Percentiles rank a stretch among this genome's conserved stretches.
These are phyloP conservation scores for Ginglymostoma cirratum DNA, from an alignment of 2,113 vertebrate species.

Conservation along the genomic window DNA sequence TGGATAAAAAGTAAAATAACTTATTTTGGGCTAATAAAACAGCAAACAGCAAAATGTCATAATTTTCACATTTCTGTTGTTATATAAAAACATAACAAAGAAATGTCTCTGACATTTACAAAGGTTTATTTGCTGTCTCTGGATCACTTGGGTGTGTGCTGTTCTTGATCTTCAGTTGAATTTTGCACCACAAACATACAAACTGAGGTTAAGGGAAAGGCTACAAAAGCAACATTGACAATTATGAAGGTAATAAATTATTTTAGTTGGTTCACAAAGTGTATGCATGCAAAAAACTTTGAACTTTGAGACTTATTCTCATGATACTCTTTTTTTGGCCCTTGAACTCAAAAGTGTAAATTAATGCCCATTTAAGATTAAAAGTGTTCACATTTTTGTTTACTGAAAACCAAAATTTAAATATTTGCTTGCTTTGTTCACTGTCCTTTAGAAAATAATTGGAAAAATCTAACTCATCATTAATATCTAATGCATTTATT, in stretches of 20 bases:
- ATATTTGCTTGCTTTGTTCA: not conserved
- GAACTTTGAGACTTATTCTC: not conserved
- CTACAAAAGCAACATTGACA: not conserved
- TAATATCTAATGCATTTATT: not conserved
- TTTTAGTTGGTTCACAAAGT: not conserved
- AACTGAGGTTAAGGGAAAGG: not conserved
- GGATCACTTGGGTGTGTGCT: not conserved
- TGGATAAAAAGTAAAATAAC: not conserved
- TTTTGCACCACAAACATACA: not conserved
- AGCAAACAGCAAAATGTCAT: not conserved
- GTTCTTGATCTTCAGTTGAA: constrained; percentile 1
- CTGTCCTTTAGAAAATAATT: not conserved
- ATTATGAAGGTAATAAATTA: not conserved
- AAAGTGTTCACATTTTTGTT: not conserved
- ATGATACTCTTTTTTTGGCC: not conserved
- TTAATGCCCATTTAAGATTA: not conserved
- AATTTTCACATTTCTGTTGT: not conserved
- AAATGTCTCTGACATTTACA: not conserved
- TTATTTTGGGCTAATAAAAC: not conserved
- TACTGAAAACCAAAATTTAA: not conserved
- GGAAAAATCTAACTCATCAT: not conserved
- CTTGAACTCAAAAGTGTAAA: not conserved
- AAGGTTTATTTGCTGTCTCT: not conserved
- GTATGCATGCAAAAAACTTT: not conserved
- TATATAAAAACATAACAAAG: not conserved